A percentile compares a stretch with the other conserved stretches of the same genome.
These are phyloP conservation scores for Brachionus plicatilis DNA, from an alignment of 1,140 invertebrate species.

Conservation along the genomic window DNA sequence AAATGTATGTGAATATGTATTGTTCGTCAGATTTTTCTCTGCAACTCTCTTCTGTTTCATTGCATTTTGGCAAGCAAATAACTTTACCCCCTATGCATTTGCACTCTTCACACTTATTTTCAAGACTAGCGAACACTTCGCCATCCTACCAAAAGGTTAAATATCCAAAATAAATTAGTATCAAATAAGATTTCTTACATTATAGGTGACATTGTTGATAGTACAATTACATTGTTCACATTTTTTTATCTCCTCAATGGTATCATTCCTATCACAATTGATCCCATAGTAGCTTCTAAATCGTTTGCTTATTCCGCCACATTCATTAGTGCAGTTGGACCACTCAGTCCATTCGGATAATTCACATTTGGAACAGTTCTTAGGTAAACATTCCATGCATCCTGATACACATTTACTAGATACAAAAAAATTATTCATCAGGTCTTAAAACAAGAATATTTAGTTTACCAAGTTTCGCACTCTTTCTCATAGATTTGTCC, in stretches of 20 bases:
- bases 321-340: conserved; percentile 7
- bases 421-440: conserved; percentile 42
- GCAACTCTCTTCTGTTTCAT: not conserved
- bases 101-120: conserved; percentile 20
- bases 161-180: not conserved
- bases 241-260: not conserved
- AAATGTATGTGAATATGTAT: not conserved
- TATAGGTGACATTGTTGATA: not conserved
- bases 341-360: conserved; percentile 22
- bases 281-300: conserved; percentile 20
- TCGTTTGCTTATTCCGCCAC: not conserved
- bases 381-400: not conserved
- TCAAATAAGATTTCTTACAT: not conserved
- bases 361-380: conserved; percentile 36
- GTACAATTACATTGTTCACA: conserved; percentile 9
- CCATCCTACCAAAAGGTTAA: not conserved
- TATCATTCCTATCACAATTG: conserved; percentile 18
- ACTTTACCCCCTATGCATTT: not conserved
- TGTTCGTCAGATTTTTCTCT: not conserved
- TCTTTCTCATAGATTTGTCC: conserved; percentile 64
- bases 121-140: not conserved
- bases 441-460: not conserved
- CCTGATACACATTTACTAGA: conserved; percentile 67
- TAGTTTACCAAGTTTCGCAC: conserved; percentile 60
- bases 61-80: not conserved